These are phyloP conservation scores for Drosophila buzzatii DNA, from an alignment of 2,888 invertebrate species.

Conservation along the genomic window DNA sequence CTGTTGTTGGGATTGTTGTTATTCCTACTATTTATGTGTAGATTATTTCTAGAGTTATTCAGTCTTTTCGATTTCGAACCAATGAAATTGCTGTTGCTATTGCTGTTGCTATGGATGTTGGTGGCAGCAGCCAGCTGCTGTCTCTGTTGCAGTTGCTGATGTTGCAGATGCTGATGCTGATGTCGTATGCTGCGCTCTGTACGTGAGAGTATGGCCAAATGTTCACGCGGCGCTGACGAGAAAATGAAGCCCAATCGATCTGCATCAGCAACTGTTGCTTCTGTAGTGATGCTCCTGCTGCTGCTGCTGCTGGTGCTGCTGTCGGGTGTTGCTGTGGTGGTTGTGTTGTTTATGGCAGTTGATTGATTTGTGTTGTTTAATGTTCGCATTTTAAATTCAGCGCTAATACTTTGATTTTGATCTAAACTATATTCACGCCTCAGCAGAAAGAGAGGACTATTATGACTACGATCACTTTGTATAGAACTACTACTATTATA, in stretches of 20 bases:
- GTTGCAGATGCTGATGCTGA: slow-evolving; percentile 40
- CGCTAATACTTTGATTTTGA: slow-evolving; percentile 79
- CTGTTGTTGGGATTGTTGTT: slow-evolving; percentile 67
- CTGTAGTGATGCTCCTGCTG: slow-evolving; percentile 39
- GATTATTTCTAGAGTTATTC: slow-evolving; percentile 84
- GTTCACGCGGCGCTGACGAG: slow-evolving; percentile 64
- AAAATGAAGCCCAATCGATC: slow-evolving; percentile 68
- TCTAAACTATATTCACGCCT: slow-evolving; percentile 70
- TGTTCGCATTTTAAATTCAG: slow-evolving; percentile 71
- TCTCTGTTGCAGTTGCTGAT: slow-evolving; percentile 39
- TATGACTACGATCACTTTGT: slow-evolving; percentile 75
- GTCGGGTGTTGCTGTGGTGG: slow-evolving; percentile 35
- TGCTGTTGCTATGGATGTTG: slow-evolving; percentile 1
- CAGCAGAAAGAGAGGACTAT: slow-evolving; percentile 56
- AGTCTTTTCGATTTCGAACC: slow-evolving; percentile 85
- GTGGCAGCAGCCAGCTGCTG: slow-evolving; percentile 33
- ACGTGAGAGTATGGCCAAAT: slow-evolving; percentile 81
- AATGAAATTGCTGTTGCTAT: slow-evolving; percentile 69
- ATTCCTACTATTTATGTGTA: slow-evolving; percentile 76
- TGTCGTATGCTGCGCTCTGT: slow-evolving; percentile 84
- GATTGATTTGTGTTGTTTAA: slow-evolving; percentile 49
- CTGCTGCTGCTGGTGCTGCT: slow-evolving; percentile 41
- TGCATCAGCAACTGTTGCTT: slow-evolving; percentile 35
- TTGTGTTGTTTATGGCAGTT: slow-evolving; percentile 52
- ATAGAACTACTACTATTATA: slow-evolving; percentile 64